A percentile compares a stretch with the other conserved stretches of the same genome.
Evolutionary conservation across 2,888 invertebrate species (phyloP).

Genomic region (Diaphora mendica): DNA sequence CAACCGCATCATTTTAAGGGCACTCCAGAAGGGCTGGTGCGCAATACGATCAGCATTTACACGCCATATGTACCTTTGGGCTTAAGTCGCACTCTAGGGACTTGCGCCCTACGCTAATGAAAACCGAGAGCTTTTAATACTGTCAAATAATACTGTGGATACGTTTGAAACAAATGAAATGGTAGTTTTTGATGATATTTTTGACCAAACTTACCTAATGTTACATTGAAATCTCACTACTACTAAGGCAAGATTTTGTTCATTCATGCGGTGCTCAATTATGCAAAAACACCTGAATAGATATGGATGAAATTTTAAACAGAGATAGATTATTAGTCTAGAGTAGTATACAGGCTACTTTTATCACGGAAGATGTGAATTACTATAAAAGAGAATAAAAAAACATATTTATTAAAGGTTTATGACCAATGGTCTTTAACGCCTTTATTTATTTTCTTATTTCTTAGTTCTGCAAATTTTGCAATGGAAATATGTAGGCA

Average conservation of each 20-base stretch:
- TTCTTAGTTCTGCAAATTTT: too few relatives aligned
- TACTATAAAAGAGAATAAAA: too few relatives aligned
- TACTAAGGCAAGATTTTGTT: background rate
- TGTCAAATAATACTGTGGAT: constrained; percentile 47
- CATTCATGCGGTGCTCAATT: too few relatives aligned
- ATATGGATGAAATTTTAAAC: too few relatives aligned
- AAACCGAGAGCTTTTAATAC: constrained; percentile 59
- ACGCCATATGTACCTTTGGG: constrained; percentile 84
- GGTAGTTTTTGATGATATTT: background rate
- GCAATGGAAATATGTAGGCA: too few relatives aligned
- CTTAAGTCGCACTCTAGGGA: constrained; percentile 70
- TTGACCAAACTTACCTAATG: background rate
- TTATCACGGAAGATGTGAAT: too few relatives aligned
- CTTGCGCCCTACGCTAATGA: constrained; percentile 70
- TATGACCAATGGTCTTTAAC: too few relatives aligned
- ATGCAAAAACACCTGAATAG: too few relatives aligned
- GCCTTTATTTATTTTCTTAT: too few relatives aligned
- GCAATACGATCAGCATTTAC: constrained; percentile 83
- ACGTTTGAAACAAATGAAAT: constrained; percentile 26
- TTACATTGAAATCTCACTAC: background rate
- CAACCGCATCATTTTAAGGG: constrained; percentile 59
- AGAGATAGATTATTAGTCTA: too few relatives aligned
- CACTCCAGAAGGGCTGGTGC: constrained; percentile 54
- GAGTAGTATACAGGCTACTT: too few relatives aligned
- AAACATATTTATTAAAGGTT: too few relatives aligned